Conservation (phyloP, 2,113 vertebrate species). For the Anas platyrhynchos region DNA sequence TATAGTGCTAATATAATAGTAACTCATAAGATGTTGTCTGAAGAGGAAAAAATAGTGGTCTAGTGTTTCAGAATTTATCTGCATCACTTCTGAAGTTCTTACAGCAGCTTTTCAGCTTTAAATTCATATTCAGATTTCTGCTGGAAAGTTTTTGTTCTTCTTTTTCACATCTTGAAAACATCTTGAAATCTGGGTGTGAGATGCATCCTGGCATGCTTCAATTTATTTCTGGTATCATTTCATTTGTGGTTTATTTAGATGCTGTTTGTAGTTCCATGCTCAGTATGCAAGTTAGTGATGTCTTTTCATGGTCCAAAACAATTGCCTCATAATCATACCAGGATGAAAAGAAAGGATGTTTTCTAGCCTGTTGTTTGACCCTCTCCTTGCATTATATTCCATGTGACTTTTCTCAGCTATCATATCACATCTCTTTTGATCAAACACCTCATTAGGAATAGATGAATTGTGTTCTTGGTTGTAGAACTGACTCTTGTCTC, state of each 20-base stretch:
- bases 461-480: not conserved
- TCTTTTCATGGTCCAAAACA: not conserved
- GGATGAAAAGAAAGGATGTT: not conserved
- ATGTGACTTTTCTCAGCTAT: not conserved
- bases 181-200: not conserved
- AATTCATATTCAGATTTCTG: not conserved
- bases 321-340: not conserved
- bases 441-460: constrained; percentile 5
- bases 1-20: not conserved
- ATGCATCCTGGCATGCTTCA: not conserved
- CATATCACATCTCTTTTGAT: not conserved
- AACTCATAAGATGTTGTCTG: not conserved
- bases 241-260: not conserved
- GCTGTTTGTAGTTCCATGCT: not conserved
- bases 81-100: not conserved
- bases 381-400: not conserved
- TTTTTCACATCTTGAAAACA: not conserved
- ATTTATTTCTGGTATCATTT: not conserved
- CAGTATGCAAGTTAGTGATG: not conserved
- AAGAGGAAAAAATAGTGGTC: not conserved
- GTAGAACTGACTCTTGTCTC: not conserved
- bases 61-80: not conserved
- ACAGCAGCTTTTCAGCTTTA: not conserved
- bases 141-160: not conserved
- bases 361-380: not conserved